Base-by-base conservation (phyloP, 2,113 vertebrate genomes). In the Lasiurus borealis region DNA sequence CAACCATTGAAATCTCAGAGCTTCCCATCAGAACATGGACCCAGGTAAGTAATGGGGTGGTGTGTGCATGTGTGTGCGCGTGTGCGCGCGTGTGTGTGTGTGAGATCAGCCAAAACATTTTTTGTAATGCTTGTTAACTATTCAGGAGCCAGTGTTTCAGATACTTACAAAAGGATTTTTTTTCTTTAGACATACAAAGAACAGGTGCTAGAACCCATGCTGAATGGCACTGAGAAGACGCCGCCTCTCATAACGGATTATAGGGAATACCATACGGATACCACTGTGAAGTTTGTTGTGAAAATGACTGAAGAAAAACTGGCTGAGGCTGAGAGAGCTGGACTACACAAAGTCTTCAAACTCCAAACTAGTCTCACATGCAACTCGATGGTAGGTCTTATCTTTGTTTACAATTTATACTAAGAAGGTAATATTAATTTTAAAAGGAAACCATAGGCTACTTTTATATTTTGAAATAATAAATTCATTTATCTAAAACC, bases 1-100 rank as follows among this genome's bases (percentile, higher is more conserved):
- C 99, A 89, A 99, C 99, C 95, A 99, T 99, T n/a, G 99, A 99
- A 98, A 99, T 99, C 98, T 99, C 99, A 4, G 99, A 99, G 96
- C 98, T 99, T 97, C 99, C 99, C 0, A 97, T 99, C 92, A 99
- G 99, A 97, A 98, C 99, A 0, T 99, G 99, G 99, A 99, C 99
- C 18, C 99, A 99, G 98, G 99, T 99, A 91, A 92, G 48, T 97
- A 83, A 88, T 6, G 83, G 3, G 57, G 50, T 29, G n/a, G n/a
- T n/a, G n/a, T n/a, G n/a, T n/a, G n/a, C n/a, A n/a, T n/a, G n/a
- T n/a, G n/a, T n/a, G n/a, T n/a, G n/a, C n/a, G n/a, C n/a, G n/a
- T n/a, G 82, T 87, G 71, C 27, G 11, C 13, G 23, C 23, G 46
- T 84, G 78, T 95, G 36, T 40, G 72, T 73, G 40, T 27, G 40